Evolutionary conservation across 2,113 vertebrate genomes (phyloP), one percentile per base, ranked within the genome.

Genomic region (Fregetta grallaria): DNA sequence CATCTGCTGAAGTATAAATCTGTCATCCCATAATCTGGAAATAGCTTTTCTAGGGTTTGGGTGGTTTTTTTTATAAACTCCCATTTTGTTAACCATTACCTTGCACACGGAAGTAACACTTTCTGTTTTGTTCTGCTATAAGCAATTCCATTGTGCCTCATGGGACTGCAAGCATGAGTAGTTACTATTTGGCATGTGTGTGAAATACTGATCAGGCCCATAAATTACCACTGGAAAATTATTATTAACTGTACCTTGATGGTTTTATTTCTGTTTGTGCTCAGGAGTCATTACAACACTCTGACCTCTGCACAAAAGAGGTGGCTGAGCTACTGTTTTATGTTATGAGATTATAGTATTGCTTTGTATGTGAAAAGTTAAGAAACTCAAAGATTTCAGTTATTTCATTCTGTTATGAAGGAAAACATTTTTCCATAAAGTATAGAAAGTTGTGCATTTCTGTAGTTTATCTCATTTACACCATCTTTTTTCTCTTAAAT

Each of bases 51-150:
- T 74, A 87, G 86, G 52, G 61, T 83, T 79, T 83, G 73, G 7
- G 27, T 80, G 36, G 0, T 16, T 55, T 55, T 44, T 78, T 75
- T 81, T 7, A 40, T 73, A 58, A 91, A 79, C 16, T 78, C 40
- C 11, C 10, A 11, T 77, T 82, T 95, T 66, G 45, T 95, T 96
- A 94, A 91, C 95, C 62, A 58, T 96, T 96, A 86, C 86, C 89
- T 86, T 73, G 50, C 56, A 74, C 42, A 87, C 11, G 70, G 59
- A 91, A 87, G 40, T 50, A 88, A 55, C 34, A 36, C 56, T 94
- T 92, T 67, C 29, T 86, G 55, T 25, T 86, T 91, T 91, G 50
- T 70, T 88, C 83, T 88, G 36, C 76, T 81, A 1, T 16, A 49
- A 74, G 82, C 36, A 92, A 45, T 58, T 90, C 13, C 25, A 3